Evolutionary conservation across 2,888 invertebrate genomes (phyloP), one percentile per base, ranked within the genome.

Genomic region (Drosophila tripunctata): DNA sequence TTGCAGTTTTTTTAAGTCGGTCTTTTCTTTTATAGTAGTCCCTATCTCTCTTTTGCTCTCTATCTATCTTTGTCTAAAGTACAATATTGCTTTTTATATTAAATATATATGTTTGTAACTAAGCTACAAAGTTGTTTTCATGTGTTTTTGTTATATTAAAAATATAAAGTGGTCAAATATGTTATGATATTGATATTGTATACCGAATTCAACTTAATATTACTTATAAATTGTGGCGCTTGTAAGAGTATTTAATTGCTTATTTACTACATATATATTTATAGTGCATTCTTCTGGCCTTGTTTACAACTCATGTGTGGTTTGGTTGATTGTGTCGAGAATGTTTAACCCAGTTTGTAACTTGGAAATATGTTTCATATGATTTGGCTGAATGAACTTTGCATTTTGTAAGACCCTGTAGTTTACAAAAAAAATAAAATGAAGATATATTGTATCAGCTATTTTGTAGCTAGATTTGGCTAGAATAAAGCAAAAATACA

Each of bases 311-410:
- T 10, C 10, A 17, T 27, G 10, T 27, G 3, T 10, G 12, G 19
- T 12, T 1, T 3, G 21, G 10, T 24, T 43, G 24, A 15, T 27
- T 27, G 43, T 5, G 10, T 1, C n/a, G 10, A 17, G 36, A 36
- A 24, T 48, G n/a, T 48, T 22, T 36, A 36, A 14, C 24, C 24
- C 17, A 50, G 27, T 50, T 50, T 36, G 35, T 22, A 24, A 15
- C 22, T 14, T 22, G 22, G 8, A 5, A 22, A n/a, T n/a, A n/a
- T 19, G 3, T 15, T 27, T 43, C 15, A 15, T 5, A 24, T 33
- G 22, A 24, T 48, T 24, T 48, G 35, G 15, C 48, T 17, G 27
- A 19, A 17, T 50, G 36, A 50, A 36, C 36, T 50, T 36, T 50
- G 48, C 48, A 48, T 47, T 27, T 27, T 10, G 27, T n/a, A n/a